Evolutionary conservation across 2,888 invertebrate species (phyloP).

Genomic region (Archips crataeganus): DNA sequence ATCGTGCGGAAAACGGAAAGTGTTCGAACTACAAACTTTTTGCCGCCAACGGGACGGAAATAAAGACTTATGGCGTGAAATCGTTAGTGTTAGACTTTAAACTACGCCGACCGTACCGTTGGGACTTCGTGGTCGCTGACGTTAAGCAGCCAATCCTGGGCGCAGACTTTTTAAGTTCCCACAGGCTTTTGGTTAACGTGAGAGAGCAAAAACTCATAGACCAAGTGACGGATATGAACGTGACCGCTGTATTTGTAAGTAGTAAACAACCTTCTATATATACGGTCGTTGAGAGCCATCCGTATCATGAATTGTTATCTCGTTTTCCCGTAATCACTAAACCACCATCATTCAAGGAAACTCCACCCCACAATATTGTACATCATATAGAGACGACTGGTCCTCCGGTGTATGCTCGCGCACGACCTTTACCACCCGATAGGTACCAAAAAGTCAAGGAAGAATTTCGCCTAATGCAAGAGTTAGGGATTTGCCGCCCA

Average conservation of each 20-base stretch:
- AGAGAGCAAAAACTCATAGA: neutral
- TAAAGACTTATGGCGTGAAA: constrained; percentile 3
- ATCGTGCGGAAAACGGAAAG: neutral
- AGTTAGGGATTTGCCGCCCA: neutral
- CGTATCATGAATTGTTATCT: neutral
- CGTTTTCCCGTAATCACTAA: constrained; percentile 1
- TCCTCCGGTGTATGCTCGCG: neutral
- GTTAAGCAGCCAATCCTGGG: constrained; percentile 10
- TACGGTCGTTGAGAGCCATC: neutral
- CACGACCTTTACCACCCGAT: neutral
- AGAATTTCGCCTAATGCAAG: neutral
- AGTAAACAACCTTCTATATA: neutral
- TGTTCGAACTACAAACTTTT: constrained; percentile 3
- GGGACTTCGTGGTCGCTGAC: constrained; percentile 1
- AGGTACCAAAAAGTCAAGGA: neutral
- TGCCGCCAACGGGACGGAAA: constrained; percentile 4
- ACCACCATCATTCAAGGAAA: constrained; percentile 7
- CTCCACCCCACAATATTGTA: neutral
- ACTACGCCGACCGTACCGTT: neutral
- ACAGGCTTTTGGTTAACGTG: neutral
- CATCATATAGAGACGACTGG: constrained; percentile 10
- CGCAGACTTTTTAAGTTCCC: neutral
- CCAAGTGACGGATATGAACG: neutral
- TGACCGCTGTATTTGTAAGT: neutral
- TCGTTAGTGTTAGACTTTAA: neutral